Evolutionary conservation across 2,888 invertebrate genomes (phyloP).

Genomic region (Xanthia togata): DNA sequence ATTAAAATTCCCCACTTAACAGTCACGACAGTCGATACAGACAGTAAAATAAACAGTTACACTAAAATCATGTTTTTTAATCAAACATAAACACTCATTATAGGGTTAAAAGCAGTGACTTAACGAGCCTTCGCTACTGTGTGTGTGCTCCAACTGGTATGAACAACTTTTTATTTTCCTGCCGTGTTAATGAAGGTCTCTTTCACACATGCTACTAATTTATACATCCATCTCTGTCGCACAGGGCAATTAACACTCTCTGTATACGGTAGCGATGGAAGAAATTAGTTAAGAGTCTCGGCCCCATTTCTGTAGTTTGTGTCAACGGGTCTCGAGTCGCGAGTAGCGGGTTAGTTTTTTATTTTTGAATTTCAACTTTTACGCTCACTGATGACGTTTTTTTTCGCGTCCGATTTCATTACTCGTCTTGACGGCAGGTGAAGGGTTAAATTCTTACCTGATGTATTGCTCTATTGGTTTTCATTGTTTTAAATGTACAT

Average conservation of each 20-base stretch:
- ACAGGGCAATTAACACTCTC: conserved; percentile 85
- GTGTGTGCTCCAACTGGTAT: conserved; percentile 77
- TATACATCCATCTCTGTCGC: conserved; percentile 70
- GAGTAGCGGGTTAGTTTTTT: conserved; percentile 71
- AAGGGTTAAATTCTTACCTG: conserved; percentile 71
- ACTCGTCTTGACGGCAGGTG: conserved; percentile 62
- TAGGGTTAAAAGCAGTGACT: conserved; percentile 83
- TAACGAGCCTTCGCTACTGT: conserved; percentile 82
- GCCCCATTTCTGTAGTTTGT: conserved; percentile 80
- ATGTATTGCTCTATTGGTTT: conserved; percentile 55
- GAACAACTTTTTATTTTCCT: conserved; percentile 84
- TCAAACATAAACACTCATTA: conserved; percentile 82
- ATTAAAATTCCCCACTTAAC: conserved; percentile 66
- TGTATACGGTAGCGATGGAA: conserved; percentile 87
- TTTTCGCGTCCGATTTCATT: conserved; percentile 69
- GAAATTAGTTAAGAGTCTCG: conserved; percentile 87
- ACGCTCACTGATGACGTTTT: conserved; percentile 39
- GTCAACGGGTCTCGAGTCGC: conserved; percentile 76
- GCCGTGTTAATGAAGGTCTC: conserved; percentile 71
- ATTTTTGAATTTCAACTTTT: conserved; percentile 69
- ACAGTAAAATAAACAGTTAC: conserved; percentile 74
- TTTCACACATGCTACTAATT: conserved; percentile 57
- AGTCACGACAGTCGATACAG: conserved; percentile 60
- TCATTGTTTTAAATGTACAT: conserved; percentile 37
- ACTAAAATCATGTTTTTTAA: conserved; percentile 76